Conservation (phyloP, 1,140 invertebrate genomes). For the Paramacrobiotus metropolitanus region DNA sequence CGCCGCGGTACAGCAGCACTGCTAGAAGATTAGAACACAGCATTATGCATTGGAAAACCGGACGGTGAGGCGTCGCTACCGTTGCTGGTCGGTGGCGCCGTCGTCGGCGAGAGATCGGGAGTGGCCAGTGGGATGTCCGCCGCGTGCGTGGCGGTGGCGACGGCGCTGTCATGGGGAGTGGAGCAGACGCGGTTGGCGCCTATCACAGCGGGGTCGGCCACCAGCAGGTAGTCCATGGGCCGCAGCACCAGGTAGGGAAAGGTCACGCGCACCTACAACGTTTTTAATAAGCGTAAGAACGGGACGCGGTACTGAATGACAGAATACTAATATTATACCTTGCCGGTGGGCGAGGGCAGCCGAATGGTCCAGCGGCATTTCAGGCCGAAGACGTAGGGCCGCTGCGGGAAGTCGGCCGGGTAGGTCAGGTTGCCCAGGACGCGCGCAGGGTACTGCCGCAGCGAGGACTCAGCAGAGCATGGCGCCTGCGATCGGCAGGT, state of each 20-base stretch:
- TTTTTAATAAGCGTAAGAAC: too few species aligned
- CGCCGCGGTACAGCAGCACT: not conserved
- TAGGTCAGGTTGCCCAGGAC: not conserved
- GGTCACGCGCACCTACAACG: not conserved
- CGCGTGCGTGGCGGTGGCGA: too few species aligned
- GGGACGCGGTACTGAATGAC: not conserved
- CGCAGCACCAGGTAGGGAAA: not conserved
- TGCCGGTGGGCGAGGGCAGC: not conserved
- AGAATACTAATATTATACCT: not conserved
- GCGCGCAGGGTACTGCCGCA: too few species aligned
- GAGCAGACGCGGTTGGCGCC: not conserved
- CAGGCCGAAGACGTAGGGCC: not conserved
- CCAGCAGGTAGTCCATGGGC: not conserved
- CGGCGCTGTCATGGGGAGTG: not conserved
- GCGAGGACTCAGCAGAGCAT: too few species aligned
- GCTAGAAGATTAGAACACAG: not conserved
- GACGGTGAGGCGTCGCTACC: too few species aligned
- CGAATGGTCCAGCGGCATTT: not conserved
- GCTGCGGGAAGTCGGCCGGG: not conserved
- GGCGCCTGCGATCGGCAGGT: too few species aligned
- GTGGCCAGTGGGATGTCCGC: not conserved
- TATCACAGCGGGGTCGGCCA: not conserved
- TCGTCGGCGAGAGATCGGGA: too few species aligned
- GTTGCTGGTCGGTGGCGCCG: too few species aligned
- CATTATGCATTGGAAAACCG: not conserved